These are phyloP conservation scores for Beris morrisii DNA, from an alignment of 2,888 invertebrate species.

Conservation along the genomic window DNA sequence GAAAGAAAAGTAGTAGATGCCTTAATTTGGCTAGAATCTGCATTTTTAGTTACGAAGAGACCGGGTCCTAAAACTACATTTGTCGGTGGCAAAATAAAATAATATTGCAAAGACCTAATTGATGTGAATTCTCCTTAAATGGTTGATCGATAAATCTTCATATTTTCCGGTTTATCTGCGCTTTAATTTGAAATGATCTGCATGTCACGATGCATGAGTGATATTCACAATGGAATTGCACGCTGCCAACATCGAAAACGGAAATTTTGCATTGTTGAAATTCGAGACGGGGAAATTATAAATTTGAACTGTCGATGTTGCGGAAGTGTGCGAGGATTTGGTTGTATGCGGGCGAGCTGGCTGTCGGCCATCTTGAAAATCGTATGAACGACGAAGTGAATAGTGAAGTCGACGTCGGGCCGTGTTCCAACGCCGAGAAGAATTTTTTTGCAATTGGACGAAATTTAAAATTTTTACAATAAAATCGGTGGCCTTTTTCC, in stretches of 20 bases:
- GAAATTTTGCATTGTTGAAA: background rate
- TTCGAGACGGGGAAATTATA: conserved; percentile 12
- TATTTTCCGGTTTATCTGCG: no score
- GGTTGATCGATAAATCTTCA: no score
- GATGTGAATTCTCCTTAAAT: no score
- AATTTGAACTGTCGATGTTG: conserved; percentile 9
- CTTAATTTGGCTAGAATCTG: no score
- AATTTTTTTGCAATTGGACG: background rate
- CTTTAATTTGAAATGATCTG: no score
- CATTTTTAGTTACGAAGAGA: no score
- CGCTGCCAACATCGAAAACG: background rate
- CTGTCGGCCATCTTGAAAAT: conserved; percentile 13
- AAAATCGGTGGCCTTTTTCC: conserved; percentile 24
- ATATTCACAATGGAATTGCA: background rate
- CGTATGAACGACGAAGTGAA: background rate
- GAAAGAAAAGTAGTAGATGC: no score
- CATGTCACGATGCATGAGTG: no score
- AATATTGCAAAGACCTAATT: no score
- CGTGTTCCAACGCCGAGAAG: background rate
- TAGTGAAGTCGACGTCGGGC: conserved; percentile 1
- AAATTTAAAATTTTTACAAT: background rate
- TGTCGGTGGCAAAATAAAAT: no score
- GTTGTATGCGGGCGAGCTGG: background rate
- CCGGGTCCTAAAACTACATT: no score
- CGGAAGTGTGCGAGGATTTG: conserved; percentile 11